Evolutionary conservation across 2,888 invertebrate species (phyloP), one percentile per base, ranked within the genome.

Genomic region (Melanophora roralis): DNA sequence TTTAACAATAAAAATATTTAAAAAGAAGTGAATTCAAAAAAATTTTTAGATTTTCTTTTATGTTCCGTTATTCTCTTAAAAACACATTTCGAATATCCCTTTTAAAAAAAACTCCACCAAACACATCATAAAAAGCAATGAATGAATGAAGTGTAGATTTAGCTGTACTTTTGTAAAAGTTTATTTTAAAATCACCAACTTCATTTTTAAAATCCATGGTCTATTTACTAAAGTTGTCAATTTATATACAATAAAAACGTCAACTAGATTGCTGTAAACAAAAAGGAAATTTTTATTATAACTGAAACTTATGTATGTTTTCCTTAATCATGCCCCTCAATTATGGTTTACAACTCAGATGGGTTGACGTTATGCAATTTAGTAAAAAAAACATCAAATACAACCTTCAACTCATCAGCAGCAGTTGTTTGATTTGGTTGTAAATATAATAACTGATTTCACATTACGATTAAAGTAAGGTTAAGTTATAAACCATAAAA

Each of bases 191-290:
- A 60, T 53, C 59, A 86, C 87, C 84, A 88, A 88, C 87, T 87
- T 86, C 82, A 85, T 82, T 83, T 84, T 85, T 82, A 86, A 84
- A 79, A 83, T 85, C 88, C 87, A 85, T 55, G 86, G 86, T 47
- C 80, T 82, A 81, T 82, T 84, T 74, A 85, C 81, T 77, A 83
- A 81, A 74, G 84, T 57, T 76, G 80, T 83, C 60, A 85, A 81
- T 83, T 85, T 87, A 83, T 87, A 86, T 82, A 87, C 81, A 79
- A 88, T 76, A 82, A 84, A 86, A 47, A 88, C 81, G 80, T 88
- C 88, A 83, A 85, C 82, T 57, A 86, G 82, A 82, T 83, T 85
- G 83, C 87, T 88, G 87, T 53, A 86, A 84, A 83, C 19, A 82
- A 81, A 83, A 57, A 82, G 69, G 43, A 55, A 21, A 75, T 21